Evolutionary conservation across 1,140 invertebrate genomes (phyloP).

Genomic region (Geopemphigus sp.): DNA sequence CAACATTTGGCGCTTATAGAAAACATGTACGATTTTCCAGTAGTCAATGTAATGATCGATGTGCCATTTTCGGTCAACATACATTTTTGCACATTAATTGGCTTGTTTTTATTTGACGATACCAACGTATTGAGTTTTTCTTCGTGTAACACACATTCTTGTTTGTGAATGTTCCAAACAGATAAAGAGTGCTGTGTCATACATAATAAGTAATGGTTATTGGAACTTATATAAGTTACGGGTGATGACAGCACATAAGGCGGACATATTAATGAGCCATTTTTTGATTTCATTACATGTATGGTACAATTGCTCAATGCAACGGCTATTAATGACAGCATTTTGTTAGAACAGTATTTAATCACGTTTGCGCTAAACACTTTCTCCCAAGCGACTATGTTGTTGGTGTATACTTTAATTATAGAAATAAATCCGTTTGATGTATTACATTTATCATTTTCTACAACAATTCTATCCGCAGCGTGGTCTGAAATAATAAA

Average conservation of each 20-base stretch:
- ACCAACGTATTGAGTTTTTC: slow-evolving; percentile 46
- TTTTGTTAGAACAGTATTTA: slow-evolving; percentile 39
- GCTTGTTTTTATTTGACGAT: slow-evolving; percentile 53
- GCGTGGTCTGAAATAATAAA: not conserved
- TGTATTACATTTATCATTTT: slow-evolving; percentile 41
- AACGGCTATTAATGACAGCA: slow-evolving; percentile 22
- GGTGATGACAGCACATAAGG: slow-evolving; percentile 24
- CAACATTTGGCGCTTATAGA: slow-evolving; percentile 65
- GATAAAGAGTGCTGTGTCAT: slow-evolving; percentile 23
- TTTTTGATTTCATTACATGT: slow-evolving; percentile 18
- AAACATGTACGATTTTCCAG: slow-evolving; percentile 68
- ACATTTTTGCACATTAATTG: slow-evolving; percentile 62
- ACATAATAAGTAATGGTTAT: slow-evolving; percentile 28
- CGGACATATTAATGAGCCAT: slow-evolving; percentile 32
- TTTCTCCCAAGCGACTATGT: slow-evolving; percentile 24
- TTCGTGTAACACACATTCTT: slow-evolving; percentile 49
- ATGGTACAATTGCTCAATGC: slow-evolving; percentile 36
- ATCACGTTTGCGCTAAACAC: slow-evolving; percentile 29
- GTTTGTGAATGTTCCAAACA: slow-evolving; percentile 45
- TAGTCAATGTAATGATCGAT: slow-evolving; percentile 66
- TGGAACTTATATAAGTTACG: slow-evolving; percentile 1
- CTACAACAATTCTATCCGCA: slow-evolving; percentile 19
- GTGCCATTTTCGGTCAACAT: slow-evolving; percentile 63
- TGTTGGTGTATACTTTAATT: slow-evolving; percentile 32
- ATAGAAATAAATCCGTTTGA: slow-evolving; percentile 12